Base-by-base conservation (phyloP, 2,113 vertebrate genomes). In the Poecile atricapillus region DNA sequence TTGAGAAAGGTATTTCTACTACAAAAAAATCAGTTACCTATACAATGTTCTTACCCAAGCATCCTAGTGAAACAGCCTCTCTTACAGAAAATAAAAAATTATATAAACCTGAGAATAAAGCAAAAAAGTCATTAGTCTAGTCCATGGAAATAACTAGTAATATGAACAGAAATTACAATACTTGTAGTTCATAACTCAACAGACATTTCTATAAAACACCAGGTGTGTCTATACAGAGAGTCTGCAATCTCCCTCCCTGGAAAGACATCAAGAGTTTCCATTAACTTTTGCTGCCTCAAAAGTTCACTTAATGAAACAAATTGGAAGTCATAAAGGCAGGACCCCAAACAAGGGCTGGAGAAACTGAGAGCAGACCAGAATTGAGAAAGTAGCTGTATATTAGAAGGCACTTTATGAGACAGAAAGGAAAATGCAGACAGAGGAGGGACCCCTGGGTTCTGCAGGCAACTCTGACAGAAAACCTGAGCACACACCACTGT, bases 171-270 rank as follows among this genome's bases (percentile, higher is more conserved):
- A 80, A 8, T 33, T 0, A 30, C 20, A 33, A n/a, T 77, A 60
- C 24, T n/a, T 28, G 6, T 30, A 30, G 33, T 46, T 53, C n/a
- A 10, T 47, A 71, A 67, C 25, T 70, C 35, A 59, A 18, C 41
- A 85, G 31, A 53, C 0, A 46, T 58, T 76, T 83, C n/a, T 37
- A 35, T 31, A 47, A 59, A 91, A 67, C 2, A 81, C 10, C 10
- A 25, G 15, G 9, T 13, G n/a, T 23, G 8, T 37, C 56, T 21
- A 2, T 1, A 49, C 5, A 39, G 55, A 1, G 1, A 79, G 20
- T 13, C 46, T 7, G 2, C 27, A 75, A 18, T 49, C 5, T 17
- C 17, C 15, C 22, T 80, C 18, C 27, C 65, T 47, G 33, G 15
- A 14, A 95, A 74, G 5, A 25, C 47, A 78, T 24, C 33, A 18